A percentile compares a stretch with the other conserved stretches of the same genome.
Evolutionary conservation across 2,113 vertebrate species (phyloP).

Genomic region (Elephas maximus): DNA sequence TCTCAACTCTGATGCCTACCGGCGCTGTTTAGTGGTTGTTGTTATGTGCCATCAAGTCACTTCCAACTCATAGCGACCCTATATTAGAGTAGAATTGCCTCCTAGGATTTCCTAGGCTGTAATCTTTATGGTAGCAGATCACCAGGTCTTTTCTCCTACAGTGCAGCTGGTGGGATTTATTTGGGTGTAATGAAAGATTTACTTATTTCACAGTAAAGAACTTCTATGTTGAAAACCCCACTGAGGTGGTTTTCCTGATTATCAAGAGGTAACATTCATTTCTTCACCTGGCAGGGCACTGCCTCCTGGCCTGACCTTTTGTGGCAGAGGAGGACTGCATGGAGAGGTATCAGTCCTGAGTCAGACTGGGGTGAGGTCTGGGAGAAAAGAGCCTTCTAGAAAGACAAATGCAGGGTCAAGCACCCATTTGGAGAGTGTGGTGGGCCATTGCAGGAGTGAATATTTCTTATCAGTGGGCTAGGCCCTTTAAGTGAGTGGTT

Average conservation of each 20-base stretch:
- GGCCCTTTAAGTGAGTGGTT: not conserved
- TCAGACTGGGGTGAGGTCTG: not conserved
- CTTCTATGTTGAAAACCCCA: not conserved
- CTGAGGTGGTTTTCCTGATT: not conserved
- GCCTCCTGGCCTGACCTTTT: not conserved
- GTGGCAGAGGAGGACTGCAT: no score
- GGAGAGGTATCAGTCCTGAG: accelerated
- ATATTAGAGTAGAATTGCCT: not conserved
- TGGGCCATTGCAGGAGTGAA: not conserved
- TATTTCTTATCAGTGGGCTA: not conserved
- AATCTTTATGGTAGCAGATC: not conserved
- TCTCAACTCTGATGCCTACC: not conserved
- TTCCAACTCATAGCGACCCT: not conserved
- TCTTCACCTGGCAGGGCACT: not conserved
- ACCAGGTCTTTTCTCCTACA: not conserved
- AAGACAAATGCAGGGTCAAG: not conserved
- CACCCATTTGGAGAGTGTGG: not conserved
- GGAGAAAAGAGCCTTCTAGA: not conserved
- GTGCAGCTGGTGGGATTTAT: not conserved
- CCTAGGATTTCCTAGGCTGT: not conserved
- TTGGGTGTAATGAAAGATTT: not conserved
- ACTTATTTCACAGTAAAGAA: not conserved
- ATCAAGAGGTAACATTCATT: not conserved
- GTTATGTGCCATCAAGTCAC: not conserved
- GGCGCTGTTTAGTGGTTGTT: not conserved